These are phyloP conservation scores for Hippasteria phrygiana DNA, from an alignment of 53 echinoderm and acorn worm genomes.

Conservation along the genomic window DNA sequence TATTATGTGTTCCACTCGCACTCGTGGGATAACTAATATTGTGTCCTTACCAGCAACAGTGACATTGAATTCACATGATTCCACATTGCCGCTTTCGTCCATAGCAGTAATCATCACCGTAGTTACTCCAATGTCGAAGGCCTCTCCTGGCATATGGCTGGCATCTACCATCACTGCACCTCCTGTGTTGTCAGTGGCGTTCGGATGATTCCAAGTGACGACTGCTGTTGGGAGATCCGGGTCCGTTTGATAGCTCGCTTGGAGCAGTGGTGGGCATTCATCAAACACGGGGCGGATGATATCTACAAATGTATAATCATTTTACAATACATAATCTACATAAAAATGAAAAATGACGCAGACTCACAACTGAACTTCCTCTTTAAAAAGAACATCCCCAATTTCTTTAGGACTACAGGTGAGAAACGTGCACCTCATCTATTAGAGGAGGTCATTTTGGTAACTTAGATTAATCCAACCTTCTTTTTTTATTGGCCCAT, in stretches of 20 bases:
- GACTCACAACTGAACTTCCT: no score
- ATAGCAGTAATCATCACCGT: conserved; percentile 59
- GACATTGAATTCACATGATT: conserved; percentile 47
- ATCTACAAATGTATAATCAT: no score
- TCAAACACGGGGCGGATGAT: neutral
- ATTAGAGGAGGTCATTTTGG: no score
- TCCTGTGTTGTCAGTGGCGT: conserved; percentile 54
- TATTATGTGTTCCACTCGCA: no score
- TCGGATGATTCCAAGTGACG: conserved; percentile 47
- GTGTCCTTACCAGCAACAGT: conserved; percentile 36
- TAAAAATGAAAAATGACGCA: no score
- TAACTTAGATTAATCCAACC: no score
- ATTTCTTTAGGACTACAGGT: no score
- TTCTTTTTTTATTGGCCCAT: no score
- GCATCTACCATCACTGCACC: conserved; percentile 31
- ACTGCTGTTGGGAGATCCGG: neutral
- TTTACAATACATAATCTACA: no score
- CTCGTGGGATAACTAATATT: no score
- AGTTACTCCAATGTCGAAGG: conserved; percentile 52
- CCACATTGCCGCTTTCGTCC: conserved; percentile 54
- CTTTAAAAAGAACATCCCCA: no score
- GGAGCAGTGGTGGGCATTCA: neutral
- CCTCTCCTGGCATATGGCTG: conserved; percentile 34
- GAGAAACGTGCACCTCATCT: no score
- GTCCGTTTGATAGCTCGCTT: neutral